phyloP scores from a whole-genome alignment of 2,797 vertebrate genomes.

The Rachycentron canadum region DNA sequence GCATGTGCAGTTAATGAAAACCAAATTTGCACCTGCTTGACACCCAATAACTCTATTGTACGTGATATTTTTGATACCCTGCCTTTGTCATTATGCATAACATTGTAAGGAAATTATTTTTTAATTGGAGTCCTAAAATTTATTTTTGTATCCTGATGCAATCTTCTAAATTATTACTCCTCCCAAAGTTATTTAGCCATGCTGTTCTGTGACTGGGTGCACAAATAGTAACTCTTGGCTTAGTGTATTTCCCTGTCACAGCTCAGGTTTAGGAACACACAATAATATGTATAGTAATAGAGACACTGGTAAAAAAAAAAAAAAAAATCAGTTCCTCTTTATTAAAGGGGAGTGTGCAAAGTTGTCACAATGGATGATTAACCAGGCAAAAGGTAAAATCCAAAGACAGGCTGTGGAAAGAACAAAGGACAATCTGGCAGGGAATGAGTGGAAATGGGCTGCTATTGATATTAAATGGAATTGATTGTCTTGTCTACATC shows the following conservation, averaged over 20 bases:
- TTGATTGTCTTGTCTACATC: too few species aligned
- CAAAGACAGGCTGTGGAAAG: not conserved
- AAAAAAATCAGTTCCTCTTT: not conserved
- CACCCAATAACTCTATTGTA: not conserved
- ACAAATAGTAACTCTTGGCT: conserved; percentile 7
- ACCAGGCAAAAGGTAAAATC: not conserved
- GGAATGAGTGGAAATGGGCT: not conserved
- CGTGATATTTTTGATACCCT: not conserved
- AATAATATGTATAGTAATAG: not conserved
- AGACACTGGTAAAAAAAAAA: not conserved
- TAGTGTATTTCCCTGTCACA: not conserved
- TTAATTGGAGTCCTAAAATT: not conserved
- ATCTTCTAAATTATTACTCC: conserved; percentile 3
- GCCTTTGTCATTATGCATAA: not conserved
- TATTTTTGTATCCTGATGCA: conserved; percentile 33
- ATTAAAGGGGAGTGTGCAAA: not conserved
- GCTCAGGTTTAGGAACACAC: not conserved
- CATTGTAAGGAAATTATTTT: not conserved
- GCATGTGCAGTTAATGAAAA: conserved; percentile 14
- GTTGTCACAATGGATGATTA: not conserved
- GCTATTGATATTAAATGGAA: not conserved
- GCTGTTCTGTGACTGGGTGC: not conserved
- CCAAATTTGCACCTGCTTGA: not conserved
- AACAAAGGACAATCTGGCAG: not conserved
- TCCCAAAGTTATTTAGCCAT: not conserved